These are phyloP conservation scores for Carettochelys insculpta DNA, from an alignment of 2,113 vertebrate species.

Conservation along the genomic window DNA sequence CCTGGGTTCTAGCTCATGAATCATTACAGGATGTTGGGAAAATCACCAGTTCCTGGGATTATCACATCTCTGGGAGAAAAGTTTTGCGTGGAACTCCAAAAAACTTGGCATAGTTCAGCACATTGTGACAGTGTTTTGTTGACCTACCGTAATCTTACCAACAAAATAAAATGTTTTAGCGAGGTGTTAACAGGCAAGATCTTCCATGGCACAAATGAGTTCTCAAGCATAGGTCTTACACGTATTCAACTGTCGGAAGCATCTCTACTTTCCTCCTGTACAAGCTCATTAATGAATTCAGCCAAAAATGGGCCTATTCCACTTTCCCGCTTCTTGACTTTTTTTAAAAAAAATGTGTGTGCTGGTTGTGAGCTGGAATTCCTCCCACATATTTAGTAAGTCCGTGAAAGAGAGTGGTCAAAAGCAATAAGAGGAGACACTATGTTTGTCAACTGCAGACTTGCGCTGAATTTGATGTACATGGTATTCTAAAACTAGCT, in stretches of 20 bases:
- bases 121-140: neutral
- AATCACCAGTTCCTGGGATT: neutral
- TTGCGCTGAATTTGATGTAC: neutral
- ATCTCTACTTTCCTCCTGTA: neutral
- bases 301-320: neutral
- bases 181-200: neutral
- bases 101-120: neutral
- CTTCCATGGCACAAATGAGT: neutral
- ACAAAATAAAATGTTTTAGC: neutral
- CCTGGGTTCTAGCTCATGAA: neutral
- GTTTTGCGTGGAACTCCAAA: neutral
- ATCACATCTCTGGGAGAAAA: constrained; percentile 1
- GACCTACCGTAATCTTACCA: neutral
- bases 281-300: neutral
- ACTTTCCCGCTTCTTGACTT: neutral
- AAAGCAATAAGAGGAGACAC: neutral
- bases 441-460: neutral
- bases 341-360: neutral
- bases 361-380: neutral
- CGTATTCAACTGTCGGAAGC: neutral
- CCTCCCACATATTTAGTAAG: neutral
- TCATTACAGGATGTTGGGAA: neutral
- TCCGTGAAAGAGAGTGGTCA: neutral
- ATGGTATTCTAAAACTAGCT: neutral
- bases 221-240: neutral